Conservation (phyloP, 2,888 invertebrate genomes). For the Anarsia innoxiella region DNA sequence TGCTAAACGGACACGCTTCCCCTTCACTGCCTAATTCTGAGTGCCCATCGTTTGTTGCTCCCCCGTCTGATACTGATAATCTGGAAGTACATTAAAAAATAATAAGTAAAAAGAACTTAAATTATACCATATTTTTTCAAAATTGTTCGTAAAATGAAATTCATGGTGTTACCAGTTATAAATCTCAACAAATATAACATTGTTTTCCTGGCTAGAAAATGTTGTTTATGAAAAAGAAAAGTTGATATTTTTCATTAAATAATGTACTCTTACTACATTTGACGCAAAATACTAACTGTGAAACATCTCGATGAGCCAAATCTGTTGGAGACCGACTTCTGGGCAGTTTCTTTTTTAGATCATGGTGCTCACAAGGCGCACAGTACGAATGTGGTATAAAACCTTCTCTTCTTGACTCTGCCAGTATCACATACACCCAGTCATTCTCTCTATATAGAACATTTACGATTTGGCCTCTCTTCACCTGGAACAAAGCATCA, state of each 20-base stretch:
- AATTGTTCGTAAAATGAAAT: no score
- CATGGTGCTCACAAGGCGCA: constrained; percentile 90
- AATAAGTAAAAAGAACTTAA: neutral
- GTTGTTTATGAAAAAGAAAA: no score
- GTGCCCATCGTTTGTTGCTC: constrained; percentile 62
- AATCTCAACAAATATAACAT: no score
- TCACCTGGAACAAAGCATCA: constrained; percentile 79
- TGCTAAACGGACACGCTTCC: constrained; percentile 81
- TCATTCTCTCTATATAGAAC: constrained; percentile 96
- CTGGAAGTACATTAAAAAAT: constrained; percentile 30
- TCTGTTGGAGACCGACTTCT: constrained; percentile 78
- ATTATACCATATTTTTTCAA: no score
- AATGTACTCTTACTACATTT: no score
- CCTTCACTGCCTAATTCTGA: constrained; percentile 68
- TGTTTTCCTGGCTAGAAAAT: no score
- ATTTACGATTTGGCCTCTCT: constrained; percentile 94
- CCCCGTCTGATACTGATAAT: constrained; percentile 61
- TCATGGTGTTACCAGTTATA: no score
- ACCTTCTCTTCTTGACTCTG: constrained; percentile 92
- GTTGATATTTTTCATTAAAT: no score
- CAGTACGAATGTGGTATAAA: constrained; percentile 97
- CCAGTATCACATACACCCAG: constrained; percentile 97
- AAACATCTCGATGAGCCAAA: constrained; percentile 74
- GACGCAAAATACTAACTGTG: constrained; percentile 67
- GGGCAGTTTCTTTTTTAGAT: constrained; percentile 92